Evolutionary conservation across 2,888 invertebrate genomes (phyloP).

Genomic region (Girardia tigrina): DNA sequence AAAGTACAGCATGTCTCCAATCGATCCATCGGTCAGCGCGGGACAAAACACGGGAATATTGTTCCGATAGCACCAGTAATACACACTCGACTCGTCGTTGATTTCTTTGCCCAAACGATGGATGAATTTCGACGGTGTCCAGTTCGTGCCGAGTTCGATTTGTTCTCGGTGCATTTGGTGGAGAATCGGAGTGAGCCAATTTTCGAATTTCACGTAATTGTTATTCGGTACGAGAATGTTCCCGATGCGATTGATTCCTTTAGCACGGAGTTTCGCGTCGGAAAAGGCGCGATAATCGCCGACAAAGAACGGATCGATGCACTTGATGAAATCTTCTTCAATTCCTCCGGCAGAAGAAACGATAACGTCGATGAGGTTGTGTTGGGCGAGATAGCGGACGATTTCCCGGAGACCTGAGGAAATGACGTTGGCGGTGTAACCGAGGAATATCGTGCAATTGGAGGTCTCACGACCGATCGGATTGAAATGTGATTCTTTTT

Average conservation of each 20-base stretch:
- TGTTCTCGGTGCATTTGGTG: conserved; percentile 80
- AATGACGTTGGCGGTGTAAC: conserved; percentile 90
- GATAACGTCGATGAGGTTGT: conserved; percentile 72
- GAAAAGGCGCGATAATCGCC: conserved; percentile 69
- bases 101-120: conserved; percentile 74
- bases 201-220: conserved; percentile 91
- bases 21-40: conserved; percentile 86
- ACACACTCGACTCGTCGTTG: conserved; percentile 74
- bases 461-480: conserved; percentile 50
- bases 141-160: conserved; percentile 55
- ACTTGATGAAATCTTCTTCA: conserved; percentile 97
- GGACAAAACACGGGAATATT: conserved; percentile 94
- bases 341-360: conserved; percentile 94
- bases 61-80: conserved; percentile 75
- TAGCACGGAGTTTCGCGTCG: conserved; percentile 63
- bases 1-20: conserved; percentile 95
- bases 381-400: conserved; percentile 69
- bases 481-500: conserved; percentile 63
- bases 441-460: conserved; percentile 76
- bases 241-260: conserved; percentile 69
- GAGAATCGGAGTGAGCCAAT: conserved; percentile 84
- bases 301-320: conserved; percentile 78
- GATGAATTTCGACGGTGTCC: conserved; percentile 82
- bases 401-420: conserved; percentile 85
- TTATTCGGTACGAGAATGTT: conserved; percentile 92